Evolutionary conservation across 2,888 invertebrate species (phyloP), one percentile per base, ranked within the genome.

Genomic region (Zaprionus lineosus): DNA sequence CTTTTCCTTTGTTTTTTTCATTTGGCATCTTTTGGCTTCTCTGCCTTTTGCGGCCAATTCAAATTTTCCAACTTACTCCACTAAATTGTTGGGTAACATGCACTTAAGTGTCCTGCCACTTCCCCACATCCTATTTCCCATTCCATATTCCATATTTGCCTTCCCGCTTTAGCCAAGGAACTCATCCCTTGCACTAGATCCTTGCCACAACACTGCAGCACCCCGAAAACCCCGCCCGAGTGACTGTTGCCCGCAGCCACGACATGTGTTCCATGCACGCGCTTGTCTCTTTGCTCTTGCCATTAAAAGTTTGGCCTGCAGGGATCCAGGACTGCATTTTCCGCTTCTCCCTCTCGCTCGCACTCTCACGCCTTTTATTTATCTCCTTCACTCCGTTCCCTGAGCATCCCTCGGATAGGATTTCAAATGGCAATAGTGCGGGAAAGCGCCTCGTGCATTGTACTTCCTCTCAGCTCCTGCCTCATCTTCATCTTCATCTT

Each of bases 21-120:
- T 28, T 52, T 59, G 26, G 26, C 39, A 28, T 53, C 53, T 41
- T 33, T 57, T 31, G 41, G 47, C 44, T 41, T 61, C 37, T 19
- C 33, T 34, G 47, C 40, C 61, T 48, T 59, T 61, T 56, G 79
- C 43, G 82, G 82, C 82, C 84, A 84, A 84, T 79, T 79, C 81
- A 79, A 84, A 79, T 59, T 84, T 83, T 55, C 47, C 62, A 79
- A 86, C 84, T 79, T 84, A 74, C 83, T 85, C 78, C 66, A 82
- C 61, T 78, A 82, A 79, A 79, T 84, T 79, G 84, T 86, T 86
- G 74, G 86, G 74, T 86, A 86, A 79, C 86, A 79, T 86, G 85
- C 85, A 79, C 79, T 79, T 78, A 84, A 84, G 78, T 77, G 57
- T 65, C 48, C 40, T 53, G 53, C 55, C 59, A 58, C 46, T 5